These are phyloP conservation scores for Drosophila eohydei DNA, from an alignment of 2,888 invertebrate species.

Conservation along the genomic window DNA sequence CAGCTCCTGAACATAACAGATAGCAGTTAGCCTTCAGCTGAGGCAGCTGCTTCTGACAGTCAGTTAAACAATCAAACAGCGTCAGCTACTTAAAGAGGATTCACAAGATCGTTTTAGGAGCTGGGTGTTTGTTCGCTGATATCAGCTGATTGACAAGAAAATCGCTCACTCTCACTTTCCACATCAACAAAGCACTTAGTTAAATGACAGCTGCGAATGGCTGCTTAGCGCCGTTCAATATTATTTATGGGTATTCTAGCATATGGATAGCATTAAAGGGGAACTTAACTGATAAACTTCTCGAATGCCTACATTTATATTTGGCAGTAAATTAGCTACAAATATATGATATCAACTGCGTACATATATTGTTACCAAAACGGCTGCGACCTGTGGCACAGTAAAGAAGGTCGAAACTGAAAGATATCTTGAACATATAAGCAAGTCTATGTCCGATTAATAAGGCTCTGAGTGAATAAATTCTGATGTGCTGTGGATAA, in stretches of 20 bases:
- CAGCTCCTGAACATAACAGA: conserved; percentile 7
- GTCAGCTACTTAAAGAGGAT: conserved; percentile 14
- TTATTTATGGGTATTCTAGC: conserved; percentile 33
- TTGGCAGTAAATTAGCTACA: conserved; percentile 43
- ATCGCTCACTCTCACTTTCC: conserved; percentile 72
- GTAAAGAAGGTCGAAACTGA: not conserved
- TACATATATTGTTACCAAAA: conserved; percentile 5
- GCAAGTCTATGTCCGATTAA: not conserved
- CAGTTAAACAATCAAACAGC: conserved; percentile 38
- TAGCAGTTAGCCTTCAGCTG: conserved; percentile 10
- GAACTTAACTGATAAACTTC: conserved; percentile 33
- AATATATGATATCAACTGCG: conserved; percentile 29
- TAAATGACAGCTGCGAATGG: conserved; percentile 49
- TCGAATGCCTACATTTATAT: conserved; percentile 41
- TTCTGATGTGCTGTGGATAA: no score
- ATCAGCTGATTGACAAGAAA: conserved; percentile 54
- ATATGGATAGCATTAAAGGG: conserved; percentile 12
- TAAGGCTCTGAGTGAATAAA: not conserved
- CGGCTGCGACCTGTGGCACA: not conserved
- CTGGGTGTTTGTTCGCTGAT: not conserved
- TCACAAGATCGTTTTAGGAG: conserved; percentile 4
- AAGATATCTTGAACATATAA: not conserved
- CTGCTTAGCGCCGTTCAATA: conserved; percentile 15
- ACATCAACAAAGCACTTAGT: conserved; percentile 41
- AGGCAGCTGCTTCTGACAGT: not conserved